phyloP scores from a whole-genome alignment of 2,113 vertebrate genomes.

The Oplegnathus fasciatus region DNA sequence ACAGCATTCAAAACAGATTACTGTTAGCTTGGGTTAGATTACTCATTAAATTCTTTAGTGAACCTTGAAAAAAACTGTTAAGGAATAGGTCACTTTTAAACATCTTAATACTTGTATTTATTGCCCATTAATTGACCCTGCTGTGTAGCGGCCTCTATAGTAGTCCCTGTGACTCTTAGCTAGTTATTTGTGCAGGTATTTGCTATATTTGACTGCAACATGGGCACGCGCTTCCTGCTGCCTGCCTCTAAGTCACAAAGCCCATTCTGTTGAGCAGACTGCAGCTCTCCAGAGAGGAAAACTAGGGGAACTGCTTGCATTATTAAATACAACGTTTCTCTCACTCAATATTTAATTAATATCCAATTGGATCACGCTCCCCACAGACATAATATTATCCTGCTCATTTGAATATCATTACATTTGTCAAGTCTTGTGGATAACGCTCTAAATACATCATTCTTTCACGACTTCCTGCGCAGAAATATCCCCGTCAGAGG shows the following conservation, averaged over 20 bases:
- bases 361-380: conserved; percentile 82
- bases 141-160: background rate
- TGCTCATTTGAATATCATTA: conserved; percentile 84
- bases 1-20: conserved; percentile 56
- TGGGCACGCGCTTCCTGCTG: conserved; percentile 24
- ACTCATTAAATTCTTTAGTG: conserved; percentile 6
- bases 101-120: background rate
- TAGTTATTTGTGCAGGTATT: conserved; percentile 14
- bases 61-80: conserved; percentile 24
- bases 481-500: conserved; percentile 59
- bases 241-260: conserved; percentile 49
- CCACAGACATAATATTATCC: conserved; percentile 84
- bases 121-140: background rate
- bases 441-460: conserved; percentile 76
- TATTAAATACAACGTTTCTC: conserved; percentile 83
- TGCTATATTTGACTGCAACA: conserved; percentile 6
- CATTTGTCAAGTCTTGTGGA: conserved; percentile 81
- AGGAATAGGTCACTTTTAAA: conserved; percentile 20
- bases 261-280: conserved; percentile 65
- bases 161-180: conserved; percentile 9
- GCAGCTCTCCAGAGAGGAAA: conserved; percentile 76
- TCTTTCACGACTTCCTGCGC: conserved; percentile 74
- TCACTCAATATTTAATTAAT: conserved; percentile 86
- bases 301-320: conserved; percentile 79
- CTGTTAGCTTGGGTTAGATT: background rate